Evolutionary conservation across 2,888 invertebrate genomes (phyloP).

Genomic region (Nymphalis urticae): DNA sequence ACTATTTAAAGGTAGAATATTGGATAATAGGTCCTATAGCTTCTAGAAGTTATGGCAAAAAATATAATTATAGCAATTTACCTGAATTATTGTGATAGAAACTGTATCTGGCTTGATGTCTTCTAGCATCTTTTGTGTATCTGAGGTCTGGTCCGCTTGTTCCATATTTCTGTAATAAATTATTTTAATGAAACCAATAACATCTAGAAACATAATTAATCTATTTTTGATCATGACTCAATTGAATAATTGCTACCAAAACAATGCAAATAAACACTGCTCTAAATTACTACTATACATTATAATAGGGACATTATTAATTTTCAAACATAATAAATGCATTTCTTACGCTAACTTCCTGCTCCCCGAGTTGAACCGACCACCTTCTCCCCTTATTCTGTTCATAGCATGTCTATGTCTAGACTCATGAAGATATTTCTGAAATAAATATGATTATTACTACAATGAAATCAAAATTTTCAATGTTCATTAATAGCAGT

Average conservation of each 20-base stretch:
- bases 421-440: slow-evolving; percentile 99
- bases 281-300: no score
- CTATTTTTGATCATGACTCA: no score
- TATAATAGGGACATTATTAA: no score
- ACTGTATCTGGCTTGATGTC: slow-evolving; percentile 75
- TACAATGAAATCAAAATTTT: neutral
- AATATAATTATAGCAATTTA: slow-evolving; percentile 38
- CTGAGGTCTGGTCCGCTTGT: slow-evolving; percentile 44
- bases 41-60: neutral
- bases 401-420: slow-evolving; percentile 99
- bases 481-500: no score
- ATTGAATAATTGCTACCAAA: no score
- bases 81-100: slow-evolving; percentile 75
- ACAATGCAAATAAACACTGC: no score
- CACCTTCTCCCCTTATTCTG: slow-evolving; percentile 97
- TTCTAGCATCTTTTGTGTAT: slow-evolving; percentile 58
- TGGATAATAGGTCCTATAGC: no score
- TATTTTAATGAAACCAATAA: neutral
- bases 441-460: slow-evolving; percentile 46
- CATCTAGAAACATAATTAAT: no score
- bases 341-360: slow-evolving; percentile 61
- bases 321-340: no score
- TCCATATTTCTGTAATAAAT: slow-evolving; percentile 55
- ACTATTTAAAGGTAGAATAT: no score
- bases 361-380: slow-evolving; percentile 91